Conservation (phyloP, 2,113 vertebrate species). For the Mixornis gularis region DNA sequence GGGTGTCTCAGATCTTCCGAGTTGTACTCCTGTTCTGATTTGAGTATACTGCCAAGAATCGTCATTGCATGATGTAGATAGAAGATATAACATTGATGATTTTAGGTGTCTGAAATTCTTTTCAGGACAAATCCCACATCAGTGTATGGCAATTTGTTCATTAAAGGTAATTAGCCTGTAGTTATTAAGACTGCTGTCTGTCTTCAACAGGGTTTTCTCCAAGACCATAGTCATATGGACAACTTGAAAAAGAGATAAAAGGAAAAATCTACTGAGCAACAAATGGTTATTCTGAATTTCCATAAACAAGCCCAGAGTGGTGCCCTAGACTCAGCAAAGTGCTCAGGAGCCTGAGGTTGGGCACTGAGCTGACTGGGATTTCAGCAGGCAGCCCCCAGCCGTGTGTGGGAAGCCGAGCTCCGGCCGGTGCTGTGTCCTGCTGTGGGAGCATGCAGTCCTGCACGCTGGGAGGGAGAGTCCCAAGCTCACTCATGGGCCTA, state of each 20-base stretch:
- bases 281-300: neutral
- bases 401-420: neutral
- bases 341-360: neutral
- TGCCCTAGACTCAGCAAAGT: neutral
- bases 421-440: neutral
- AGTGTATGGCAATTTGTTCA: neutral
- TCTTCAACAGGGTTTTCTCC: neutral
- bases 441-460: accelerated
- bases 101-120: neutral
- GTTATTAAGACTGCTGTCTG: neutral
- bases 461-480: accelerated
- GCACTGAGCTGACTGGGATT: neutral
- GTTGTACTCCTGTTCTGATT: neutral
- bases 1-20: neutral
- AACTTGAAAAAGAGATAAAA: neutral
- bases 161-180: slow-evolving; percentile 4
- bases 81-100: neutral
- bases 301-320: neutral
- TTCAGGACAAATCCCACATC: neutral
- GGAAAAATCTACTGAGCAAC: neutral
- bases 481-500: accelerated
- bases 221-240: neutral
- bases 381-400: neutral
- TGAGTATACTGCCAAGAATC: neutral
- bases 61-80: neutral